phyloP scores from a whole-genome alignment of 2,113 vertebrate species.

The Laticauda colubrina region DNA sequence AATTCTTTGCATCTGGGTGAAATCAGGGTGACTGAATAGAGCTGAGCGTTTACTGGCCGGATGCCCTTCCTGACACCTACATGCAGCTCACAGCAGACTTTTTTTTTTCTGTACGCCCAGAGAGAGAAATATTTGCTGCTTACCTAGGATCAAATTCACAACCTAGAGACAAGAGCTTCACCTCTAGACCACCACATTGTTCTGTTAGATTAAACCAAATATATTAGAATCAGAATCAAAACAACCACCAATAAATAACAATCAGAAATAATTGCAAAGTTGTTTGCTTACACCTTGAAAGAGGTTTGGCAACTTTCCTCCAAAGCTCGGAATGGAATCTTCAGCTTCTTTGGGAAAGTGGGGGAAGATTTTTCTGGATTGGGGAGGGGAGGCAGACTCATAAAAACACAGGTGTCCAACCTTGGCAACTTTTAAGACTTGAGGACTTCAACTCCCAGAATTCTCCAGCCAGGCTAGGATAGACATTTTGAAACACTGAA shows the following conservation, averaged over 20 bases:
- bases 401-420: background rate
- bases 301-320: background rate
- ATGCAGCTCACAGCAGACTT: background rate
- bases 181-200: background rate
- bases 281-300: background rate
- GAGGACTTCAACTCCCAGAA: background rate
- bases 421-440: background rate
- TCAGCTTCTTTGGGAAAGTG: background rate
- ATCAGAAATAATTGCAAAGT: background rate
- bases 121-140: background rate
- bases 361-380: background rate
- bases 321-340: background rate
- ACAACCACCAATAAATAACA: background rate
- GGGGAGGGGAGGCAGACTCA: background rate
- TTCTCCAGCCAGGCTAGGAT: background rate
- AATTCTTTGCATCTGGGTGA: background rate
- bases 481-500: background rate
- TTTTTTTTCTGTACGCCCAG: background rate
- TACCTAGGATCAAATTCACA: too few relatives aligned
- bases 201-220: background rate
- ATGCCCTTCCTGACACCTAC: background rate
- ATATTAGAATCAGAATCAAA: background rate
- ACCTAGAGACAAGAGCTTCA: background rate
- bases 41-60: background rate
- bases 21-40: background rate